Evolutionary conservation across 2,797 vertebrate species (phyloP).

Genomic region (Paramormyrops hopkinsi): DNA sequence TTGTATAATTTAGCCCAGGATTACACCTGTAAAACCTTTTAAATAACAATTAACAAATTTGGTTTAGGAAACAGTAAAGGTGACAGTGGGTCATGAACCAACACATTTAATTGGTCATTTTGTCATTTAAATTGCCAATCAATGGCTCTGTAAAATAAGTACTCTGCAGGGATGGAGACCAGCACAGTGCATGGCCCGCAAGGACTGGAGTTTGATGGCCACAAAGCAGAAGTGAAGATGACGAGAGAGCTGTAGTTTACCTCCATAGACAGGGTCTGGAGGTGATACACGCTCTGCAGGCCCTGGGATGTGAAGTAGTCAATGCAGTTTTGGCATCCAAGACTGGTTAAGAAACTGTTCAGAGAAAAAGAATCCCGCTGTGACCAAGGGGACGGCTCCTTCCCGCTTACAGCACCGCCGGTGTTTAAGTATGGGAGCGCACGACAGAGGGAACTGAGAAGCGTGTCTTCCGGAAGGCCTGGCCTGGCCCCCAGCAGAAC

Average conservation of each 20-base stretch:
- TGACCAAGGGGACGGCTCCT: constrained; percentile 36
- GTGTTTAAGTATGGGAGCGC: neutral
- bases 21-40: neutral
- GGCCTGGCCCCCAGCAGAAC: neutral
- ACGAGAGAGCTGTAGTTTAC: constrained; percentile 57
- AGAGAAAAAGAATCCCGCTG: constrained; percentile 65
- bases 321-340: constrained; percentile 98
- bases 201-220: neutral
- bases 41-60: neutral
- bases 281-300: constrained; percentile 92
- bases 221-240: neutral
- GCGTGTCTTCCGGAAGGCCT: neutral
- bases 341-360: constrained; percentile 93
- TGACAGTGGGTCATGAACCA: neutral
- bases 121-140: neutral
- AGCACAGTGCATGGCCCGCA: neutral
- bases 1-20: neutral
- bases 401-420: constrained; percentile 18
- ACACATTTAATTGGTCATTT: neutral
- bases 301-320: constrained; percentile 98
- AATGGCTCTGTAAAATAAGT: neutral
- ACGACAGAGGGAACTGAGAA: neutral
- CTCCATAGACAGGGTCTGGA: constrained; percentile 95
- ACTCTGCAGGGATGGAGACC: neutral
- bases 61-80: neutral